Evolutionary conservation across 2,888 invertebrate species (phyloP).

Genomic region (Scaptomyza flava): DNA sequence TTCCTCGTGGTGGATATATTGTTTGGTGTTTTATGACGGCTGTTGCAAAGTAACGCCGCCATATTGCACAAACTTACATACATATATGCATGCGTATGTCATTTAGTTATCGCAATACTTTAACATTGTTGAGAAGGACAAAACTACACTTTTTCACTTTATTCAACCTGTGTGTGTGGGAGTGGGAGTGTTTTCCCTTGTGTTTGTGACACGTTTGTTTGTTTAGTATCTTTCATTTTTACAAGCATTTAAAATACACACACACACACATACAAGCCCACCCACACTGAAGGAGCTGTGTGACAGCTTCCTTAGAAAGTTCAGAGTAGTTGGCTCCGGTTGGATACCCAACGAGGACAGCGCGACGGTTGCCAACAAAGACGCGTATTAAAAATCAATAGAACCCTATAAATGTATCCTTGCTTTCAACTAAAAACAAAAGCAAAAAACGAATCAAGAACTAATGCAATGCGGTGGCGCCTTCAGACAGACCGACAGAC

Average conservation of each 20-base stretch:
- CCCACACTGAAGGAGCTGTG: slow-evolving; percentile 9
- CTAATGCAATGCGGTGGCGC: slow-evolving; percentile 58
- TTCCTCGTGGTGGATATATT: too few relatives aligned
- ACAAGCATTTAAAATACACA: slow-evolving; percentile 53
- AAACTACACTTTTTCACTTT: background rate
- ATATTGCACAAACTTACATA: too few relatives aligned
- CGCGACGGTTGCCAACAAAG: slow-evolving; percentile 56
- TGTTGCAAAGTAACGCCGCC: too few relatives aligned
- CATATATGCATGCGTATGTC: slow-evolving; percentile 50
- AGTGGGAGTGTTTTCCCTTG: slow-evolving; percentile 4
- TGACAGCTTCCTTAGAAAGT: slow-evolving; percentile 55
- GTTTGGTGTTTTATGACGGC: too few relatives aligned
- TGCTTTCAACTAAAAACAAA: slow-evolving; percentile 31
- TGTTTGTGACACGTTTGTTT: too few relatives aligned
- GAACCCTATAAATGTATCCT: slow-evolving; percentile 71
- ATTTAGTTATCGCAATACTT: slow-evolving; percentile 67
- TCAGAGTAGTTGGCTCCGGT: slow-evolving; percentile 58
- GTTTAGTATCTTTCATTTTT: slow-evolving; percentile 35
- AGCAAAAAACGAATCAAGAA: background rate
- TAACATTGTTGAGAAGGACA: slow-evolving; percentile 33
- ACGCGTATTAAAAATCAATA: slow-evolving; percentile 74
- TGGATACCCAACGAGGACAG: slow-evolving; percentile 32
- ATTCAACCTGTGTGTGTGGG: background rate
- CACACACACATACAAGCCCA: background rate
- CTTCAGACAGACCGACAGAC: slow-evolving; percentile 20